Conservation (phyloP, 2,888 invertebrate species). For the Ormyrus nitidulus region DNA sequence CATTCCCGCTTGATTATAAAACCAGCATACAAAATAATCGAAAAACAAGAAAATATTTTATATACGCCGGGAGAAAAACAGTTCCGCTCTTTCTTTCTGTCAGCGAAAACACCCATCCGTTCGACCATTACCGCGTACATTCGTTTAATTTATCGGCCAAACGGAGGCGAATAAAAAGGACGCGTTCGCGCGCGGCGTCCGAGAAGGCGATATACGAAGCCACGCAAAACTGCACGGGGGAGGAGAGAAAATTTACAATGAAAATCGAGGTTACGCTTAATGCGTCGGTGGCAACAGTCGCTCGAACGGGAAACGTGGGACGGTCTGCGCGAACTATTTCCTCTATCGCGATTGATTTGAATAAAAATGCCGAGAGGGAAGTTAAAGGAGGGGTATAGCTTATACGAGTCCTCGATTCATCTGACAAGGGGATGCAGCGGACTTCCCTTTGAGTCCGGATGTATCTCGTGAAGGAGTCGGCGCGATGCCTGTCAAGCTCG, state of each 20-base stretch:
- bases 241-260: slow-evolving; percentile 24
- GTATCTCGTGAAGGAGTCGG: slow-evolving; percentile 4
- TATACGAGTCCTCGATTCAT: too few relatives aligned
- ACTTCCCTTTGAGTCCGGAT: background rate
- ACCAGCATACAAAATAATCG: too few relatives aligned
- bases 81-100: background rate
- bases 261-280: slow-evolving; percentile 38
- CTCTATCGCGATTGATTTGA: slow-evolving; percentile 57
- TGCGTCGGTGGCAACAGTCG: background rate
- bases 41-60: too few relatives aligned
- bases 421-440: background rate
- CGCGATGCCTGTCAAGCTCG: slow-evolving; percentile 1
- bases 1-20: too few relatives aligned
- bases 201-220: background rate
- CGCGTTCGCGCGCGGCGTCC: background rate
- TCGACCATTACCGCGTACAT: slow-evolving; percentile 29
- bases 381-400: too few relatives aligned
- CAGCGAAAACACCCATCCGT: slow-evolving; percentile 8
- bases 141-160: slow-evolving; percentile 41
- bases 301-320: slow-evolving; percentile 21
- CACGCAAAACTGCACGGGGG: background rate
- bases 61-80: too few relatives aligned
- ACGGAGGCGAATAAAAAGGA: slow-evolving; percentile 9
- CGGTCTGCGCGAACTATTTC: background rate
- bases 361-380: slow-evolving; percentile 54